Base-by-base conservation (phyloP, 2,888 invertebrate genomes). In the Phorcus lineatus region DNA sequence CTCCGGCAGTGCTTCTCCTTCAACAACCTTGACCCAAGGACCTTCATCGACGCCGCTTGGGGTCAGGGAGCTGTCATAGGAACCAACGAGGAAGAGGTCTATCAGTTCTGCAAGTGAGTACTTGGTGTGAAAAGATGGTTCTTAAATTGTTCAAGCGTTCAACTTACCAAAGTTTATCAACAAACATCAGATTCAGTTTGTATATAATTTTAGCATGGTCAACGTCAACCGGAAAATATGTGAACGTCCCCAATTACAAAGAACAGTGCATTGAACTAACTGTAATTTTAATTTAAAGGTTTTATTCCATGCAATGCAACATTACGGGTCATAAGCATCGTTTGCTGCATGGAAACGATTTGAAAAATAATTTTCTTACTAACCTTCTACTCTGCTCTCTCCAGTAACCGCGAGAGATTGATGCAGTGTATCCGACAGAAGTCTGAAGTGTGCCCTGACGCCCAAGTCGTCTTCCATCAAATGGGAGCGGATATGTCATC, bases 81-180 rank as follows among this genome's bases (percentile, higher is more conserved):
- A 13, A 79, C 81, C 24, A 83, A 76, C 53, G 40, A 54, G 16
- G 83, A 85, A 31, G 79, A 82, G 57, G 80, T 83, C 17, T 76
- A 81, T 67, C 67, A 83, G 67, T 85, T 85, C 77, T 85, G 85
- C 80, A 66, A 79, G 85, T 85, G 62, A 82, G 84, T 82, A 13
- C 24, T n/a, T 36, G 36, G 36, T 36, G 36, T 11, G 47, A 47
- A 47, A 1, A 47, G 13, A 47, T 47, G 47, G 11, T 11, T 11
- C 36, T 36, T 36, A 3, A 36, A 36, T 36, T 3, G 36, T 36
- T 7, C 4, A 36, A n/a, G n/a, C n/a, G n/a, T n/a, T n/a, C n/a
- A n/a, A n/a, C n/a, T n/a, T n/a, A n/a, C n/a, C n/a, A n/a, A n/a
- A n/a, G n/a, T n/a, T n/a, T n/a, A n/a, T n/a, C n/a, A n/a, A n/a